phyloP scores from a whole-genome alignment of 2,888 invertebrate genomes.

The Mythimna loreyi region DNA sequence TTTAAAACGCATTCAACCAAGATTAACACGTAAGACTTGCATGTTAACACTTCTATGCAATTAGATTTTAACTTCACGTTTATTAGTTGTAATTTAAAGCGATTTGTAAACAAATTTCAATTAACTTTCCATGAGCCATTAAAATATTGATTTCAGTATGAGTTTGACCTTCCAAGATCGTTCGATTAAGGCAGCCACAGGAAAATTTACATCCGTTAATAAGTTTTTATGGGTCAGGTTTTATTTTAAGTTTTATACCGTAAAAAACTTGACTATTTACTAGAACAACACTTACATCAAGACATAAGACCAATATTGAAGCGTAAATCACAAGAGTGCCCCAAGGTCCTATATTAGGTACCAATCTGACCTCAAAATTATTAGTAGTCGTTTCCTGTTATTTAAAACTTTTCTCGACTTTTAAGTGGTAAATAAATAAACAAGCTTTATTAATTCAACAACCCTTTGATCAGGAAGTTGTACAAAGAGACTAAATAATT shows the following conservation, averaged over 20 bases:
- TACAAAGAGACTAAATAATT: slow-evolving; percentile 35
- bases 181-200: slow-evolving; percentile 1
- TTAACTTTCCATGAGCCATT: not conserved
- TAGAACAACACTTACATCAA: not conserved
- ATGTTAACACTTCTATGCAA: slow-evolving; percentile 1
- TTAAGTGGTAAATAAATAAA: slow-evolving; percentile 27
- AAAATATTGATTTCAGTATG: not conserved
- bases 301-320: not conserved
- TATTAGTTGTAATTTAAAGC: not conserved
- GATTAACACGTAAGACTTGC: slow-evolving; percentile 5
- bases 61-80: slow-evolving; percentile 2
- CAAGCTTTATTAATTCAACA: slow-evolving; percentile 20
- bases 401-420: not conserved
- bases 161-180: slow-evolving; percentile 2
- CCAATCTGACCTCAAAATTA: slow-evolving; percentile 26
- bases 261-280: not conserved
- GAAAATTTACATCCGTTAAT: not conserved
- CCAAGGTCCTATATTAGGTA: slow-evolving; percentile 40
- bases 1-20: not conserved
- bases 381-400: slow-evolving; percentile 11
- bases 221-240: not conserved
- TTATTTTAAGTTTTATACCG: not conserved
- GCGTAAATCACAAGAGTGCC: slow-evolving; percentile 10
- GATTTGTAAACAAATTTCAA: slow-evolving; percentile 11
- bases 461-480: slow-evolving; percentile 58